A percentile compares a stretch with the other conserved stretches of the same genome.
phyloP scores from a whole-genome alignment of 2,888 invertebrate genomes.

The Drosophila vallismaia region DNA sequence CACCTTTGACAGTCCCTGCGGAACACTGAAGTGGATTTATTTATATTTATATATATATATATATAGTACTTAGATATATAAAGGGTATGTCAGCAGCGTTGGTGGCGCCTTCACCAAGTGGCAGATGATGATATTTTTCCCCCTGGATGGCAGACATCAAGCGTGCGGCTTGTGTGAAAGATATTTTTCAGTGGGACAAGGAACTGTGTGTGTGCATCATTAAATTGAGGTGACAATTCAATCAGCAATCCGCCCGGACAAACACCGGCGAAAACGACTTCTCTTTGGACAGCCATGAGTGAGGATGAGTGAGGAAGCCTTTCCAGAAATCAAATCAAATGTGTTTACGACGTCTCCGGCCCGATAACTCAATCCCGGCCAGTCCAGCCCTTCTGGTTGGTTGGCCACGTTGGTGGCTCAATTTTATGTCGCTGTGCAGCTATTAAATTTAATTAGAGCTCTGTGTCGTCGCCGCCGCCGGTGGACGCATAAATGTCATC shows the following conservation, averaged over 20 bases:
- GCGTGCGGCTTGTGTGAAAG: constrained; percentile 30
- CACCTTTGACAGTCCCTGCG: constrained; percentile 60
- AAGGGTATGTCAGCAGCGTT: constrained; percentile 46
- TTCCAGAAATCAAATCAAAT: constrained; percentile 77
- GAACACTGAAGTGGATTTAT: constrained; percentile 8
- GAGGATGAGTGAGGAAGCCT: constrained; percentile 54
- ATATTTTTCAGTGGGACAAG: constrained; percentile 6
- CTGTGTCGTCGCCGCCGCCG: constrained; percentile 62
- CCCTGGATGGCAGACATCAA: constrained; percentile 53
- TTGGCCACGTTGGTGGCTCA: constrained; percentile 64
- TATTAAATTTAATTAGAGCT: constrained; percentile 81
- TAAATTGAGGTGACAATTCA: constrained; percentile 78
- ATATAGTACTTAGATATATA: constrained; percentile 1
- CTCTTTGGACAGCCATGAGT: not conserved
- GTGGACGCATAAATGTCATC: constrained; percentile 77
- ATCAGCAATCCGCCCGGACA: constrained; percentile 68
- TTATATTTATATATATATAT: not conserved
- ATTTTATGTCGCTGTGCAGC: constrained; percentile 67
- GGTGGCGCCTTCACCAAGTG: constrained; percentile 57
- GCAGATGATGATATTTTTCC: constrained; percentile 16
- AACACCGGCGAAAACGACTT: constrained; percentile 38
- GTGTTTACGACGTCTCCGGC: constrained; percentile 66
- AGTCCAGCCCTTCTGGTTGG: not conserved
- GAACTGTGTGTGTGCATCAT: constrained; percentile 37
- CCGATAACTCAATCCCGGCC: constrained; percentile 2